Evolutionary conservation across 2,888 invertebrate species (phyloP), one percentile per base, ranked within the genome.

Genomic region (Hypomecis punctinalis): DNA sequence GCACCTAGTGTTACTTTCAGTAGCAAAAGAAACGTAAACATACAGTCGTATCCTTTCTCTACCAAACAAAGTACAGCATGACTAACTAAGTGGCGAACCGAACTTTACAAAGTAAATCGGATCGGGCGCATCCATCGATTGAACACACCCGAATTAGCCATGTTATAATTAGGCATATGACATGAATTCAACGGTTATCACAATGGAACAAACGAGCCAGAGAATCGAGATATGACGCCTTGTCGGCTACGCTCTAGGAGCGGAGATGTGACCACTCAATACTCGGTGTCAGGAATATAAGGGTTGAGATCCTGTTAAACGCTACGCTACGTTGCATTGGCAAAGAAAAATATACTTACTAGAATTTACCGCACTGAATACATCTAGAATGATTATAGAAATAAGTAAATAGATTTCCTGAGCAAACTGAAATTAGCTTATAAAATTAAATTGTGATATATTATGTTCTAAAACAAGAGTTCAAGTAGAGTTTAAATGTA

Each of bases 131-230:
- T 82, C 81, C 79, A 86, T 87, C 82, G 85, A 89, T 90, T 86
- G 81, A 82, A 75, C 83, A 83, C 85, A 88, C 80, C 83, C 79
- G 79, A 89, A 90, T 90, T 86, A 85, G 66, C 85, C 81, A 81
- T 80, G 80, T 84, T 85, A 89, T 90, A 91, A 92, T 92, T 90
- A 91, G 83, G 86, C 91, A 91, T 90, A 89, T 90, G 91, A 92
- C 92, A 91, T 80, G 84, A 90, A 90, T 90, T 86, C 85, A 86
- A 81, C 87, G 89, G 83, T 76, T 82, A 87, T 87, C 89, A 88
- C 86, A 90, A 91, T 85, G 91, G 87, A 88, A 87, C 88, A 84
- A 91, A 92, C 89, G 83, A 88, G 84, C 78, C 92, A 88, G 92
- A 83, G 85, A 85, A 91, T 91, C 83, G 85, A 86, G 87, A 89